phyloP scores from a whole-genome alignment of 2,797 vertebrate genomes.

The Acanthurus leucopareius region DNA sequence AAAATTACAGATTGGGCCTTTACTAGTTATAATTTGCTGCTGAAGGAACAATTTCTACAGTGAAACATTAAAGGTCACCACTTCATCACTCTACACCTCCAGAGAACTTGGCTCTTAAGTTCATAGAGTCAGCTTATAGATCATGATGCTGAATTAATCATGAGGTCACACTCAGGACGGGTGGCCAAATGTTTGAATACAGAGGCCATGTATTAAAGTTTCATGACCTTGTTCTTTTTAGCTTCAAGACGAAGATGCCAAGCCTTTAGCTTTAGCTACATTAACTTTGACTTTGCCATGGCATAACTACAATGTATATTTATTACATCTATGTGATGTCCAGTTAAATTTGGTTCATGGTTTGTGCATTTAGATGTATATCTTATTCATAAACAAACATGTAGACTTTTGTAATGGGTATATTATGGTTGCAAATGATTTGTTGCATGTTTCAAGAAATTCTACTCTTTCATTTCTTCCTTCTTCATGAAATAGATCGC shows the following conservation, averaged over 20 bases:
- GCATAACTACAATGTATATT: not conserved
- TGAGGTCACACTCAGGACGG: constrained; percentile 47
- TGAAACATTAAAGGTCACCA: constrained; percentile 6
- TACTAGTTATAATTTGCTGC: not conserved
- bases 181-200: constrained; percentile 53
- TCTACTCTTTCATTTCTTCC: not conserved
- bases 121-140: constrained; percentile 23
- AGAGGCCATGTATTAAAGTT: constrained; percentile 59
- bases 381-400: not conserved
- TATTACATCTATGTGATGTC: constrained; percentile 9
- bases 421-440: not conserved
- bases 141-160: constrained; percentile 62
- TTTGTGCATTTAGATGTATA: not conserved
- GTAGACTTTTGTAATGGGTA: not conserved
- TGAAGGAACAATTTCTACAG: not conserved
- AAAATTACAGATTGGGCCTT: not conserved
- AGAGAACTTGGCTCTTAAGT: constrained; percentile 15
- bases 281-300: constrained; percentile 19
- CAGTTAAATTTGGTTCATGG: constrained; percentile 1
- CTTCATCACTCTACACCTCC: constrained; percentile 23
- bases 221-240: constrained; percentile 49
- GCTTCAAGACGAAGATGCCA: constrained; percentile 32
- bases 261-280: constrained; percentile 38
- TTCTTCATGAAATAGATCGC: not conserved
- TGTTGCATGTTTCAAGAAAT: not conserved